These are phyloP conservation scores for Trichomycterus rosablanca DNA, from an alignment of 2,113 vertebrate species.

Conservation along the genomic window DNA sequence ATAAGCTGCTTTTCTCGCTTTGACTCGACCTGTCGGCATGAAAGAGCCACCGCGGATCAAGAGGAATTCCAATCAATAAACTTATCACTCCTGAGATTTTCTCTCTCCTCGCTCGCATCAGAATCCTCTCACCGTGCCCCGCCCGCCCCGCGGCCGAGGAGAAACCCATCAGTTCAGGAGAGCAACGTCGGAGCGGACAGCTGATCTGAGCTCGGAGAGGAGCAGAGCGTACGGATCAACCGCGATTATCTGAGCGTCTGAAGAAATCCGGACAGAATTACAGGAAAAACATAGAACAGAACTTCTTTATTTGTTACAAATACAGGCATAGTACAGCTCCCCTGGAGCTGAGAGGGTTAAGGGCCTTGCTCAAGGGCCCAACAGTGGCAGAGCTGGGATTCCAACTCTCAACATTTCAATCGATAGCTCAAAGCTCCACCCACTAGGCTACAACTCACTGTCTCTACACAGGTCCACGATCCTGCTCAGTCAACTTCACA, in stretches of 20 bases:
- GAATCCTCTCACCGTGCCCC: neutral
- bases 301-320: too few relatives aligned
- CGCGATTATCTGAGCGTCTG: neutral
- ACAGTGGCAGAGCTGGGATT: too few relatives aligned
- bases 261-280: too few relatives aligned
- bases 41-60: slow-evolving; percentile 19
- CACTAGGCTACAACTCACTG: too few relatives aligned
- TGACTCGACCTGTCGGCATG: slow-evolving; percentile 20
- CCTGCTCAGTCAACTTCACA: too few relatives aligned
- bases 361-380: too few relatives aligned
- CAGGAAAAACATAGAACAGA: too few relatives aligned
- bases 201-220: slow-evolving; percentile 10
- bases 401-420: too few relatives aligned
- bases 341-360: too few relatives aligned
- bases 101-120: neutral
- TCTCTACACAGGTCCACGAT: too few relatives aligned
- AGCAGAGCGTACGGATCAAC: slow-evolving; percentile 19
- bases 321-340: too few relatives aligned
- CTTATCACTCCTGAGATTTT: slow-evolving; percentile 30
- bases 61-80: slow-evolving; percentile 35
- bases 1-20: slow-evolving; percentile 10
- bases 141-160: neutral
- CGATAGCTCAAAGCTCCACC: too few relatives aligned
- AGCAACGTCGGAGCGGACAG: neutral
- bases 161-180: neutral